Conservation (phyloP, 2,113 vertebrate species). For the Neomonachus schauinslandi region DNA sequence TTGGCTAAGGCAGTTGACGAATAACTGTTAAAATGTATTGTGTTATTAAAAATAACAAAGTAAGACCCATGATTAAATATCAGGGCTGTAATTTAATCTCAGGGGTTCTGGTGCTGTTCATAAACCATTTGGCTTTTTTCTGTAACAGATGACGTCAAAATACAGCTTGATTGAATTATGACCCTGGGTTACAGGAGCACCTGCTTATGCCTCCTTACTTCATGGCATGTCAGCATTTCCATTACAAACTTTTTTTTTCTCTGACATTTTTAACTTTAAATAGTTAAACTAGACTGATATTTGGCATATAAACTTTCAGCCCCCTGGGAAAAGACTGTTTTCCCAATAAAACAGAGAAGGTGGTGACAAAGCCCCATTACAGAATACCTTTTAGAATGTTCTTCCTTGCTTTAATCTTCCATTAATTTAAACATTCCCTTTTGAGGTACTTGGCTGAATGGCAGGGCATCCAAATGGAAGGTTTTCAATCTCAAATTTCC, state of each 20-base stretch:
- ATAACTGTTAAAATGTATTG: conserved; percentile 84
- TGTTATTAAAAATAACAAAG: conserved; percentile 85
- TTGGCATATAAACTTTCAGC: conserved; percentile 56
- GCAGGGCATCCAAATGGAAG: conserved; percentile 59
- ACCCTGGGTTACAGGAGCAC: conserved; percentile 80
- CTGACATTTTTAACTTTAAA: conserved; percentile 69
- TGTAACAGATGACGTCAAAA: conserved; percentile 86
- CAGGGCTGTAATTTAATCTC: conserved; percentile 87
- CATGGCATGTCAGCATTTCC: conserved; percentile 81
- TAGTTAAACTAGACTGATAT: conserved; percentile 46
- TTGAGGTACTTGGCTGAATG: conserved; percentile 64
- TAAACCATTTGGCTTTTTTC: conserved; percentile 85
- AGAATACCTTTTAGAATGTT: conserved; percentile 65
- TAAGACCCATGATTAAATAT: conserved; percentile 85
- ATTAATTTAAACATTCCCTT: conserved; percentile 75
- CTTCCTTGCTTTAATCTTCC: conserved; percentile 72
- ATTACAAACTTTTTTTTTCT: conserved; percentile 66
- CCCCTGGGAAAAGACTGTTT: conserved; percentile 52
- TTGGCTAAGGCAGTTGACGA: conserved; percentile 79
- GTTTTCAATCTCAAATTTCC: conserved; percentile 67
- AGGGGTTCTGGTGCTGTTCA: conserved; percentile 87
- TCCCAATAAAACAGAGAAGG: conserved; percentile 74
- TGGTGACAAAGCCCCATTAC: conserved; percentile 70
- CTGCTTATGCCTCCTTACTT: conserved; percentile 77
- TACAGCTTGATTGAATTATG: conserved; percentile 87